These are phyloP conservation scores for Myotis lucifugus DNA, from an alignment of 2,113 vertebrate species.

Conservation along the genomic window DNA sequence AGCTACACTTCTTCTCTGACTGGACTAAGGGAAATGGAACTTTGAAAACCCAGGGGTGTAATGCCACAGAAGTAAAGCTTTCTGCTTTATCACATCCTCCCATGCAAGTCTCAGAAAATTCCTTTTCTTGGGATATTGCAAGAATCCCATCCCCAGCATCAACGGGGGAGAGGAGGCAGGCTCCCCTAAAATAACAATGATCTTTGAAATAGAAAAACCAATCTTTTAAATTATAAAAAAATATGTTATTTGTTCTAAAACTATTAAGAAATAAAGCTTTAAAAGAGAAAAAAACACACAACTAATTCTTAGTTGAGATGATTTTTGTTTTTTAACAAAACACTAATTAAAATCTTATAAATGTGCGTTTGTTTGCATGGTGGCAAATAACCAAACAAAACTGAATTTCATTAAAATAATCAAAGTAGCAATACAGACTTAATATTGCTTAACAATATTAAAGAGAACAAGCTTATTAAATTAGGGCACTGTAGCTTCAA, in stretches of 20 bases:
- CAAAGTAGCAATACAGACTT: slow-evolving; percentile 73
- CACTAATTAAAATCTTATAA: slow-evolving; percentile 79
- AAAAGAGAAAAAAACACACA: neutral
- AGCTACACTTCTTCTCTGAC: neutral
- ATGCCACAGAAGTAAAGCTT: neutral
- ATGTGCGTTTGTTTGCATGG: slow-evolving; percentile 71
- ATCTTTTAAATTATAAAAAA: slow-evolving; percentile 61
- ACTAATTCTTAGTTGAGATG: slow-evolving; percentile 64
- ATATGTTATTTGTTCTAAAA: slow-evolving; percentile 71
- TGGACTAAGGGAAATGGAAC: neutral
- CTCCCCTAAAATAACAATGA: neutral
- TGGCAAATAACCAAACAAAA: slow-evolving; percentile 80
- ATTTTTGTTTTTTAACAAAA: slow-evolving; percentile 77
- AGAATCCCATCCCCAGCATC: neutral
- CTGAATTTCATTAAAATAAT: slow-evolving; percentile 82
- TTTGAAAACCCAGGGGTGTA: neutral
- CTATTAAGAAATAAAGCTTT: slow-evolving; percentile 58
- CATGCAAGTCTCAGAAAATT: neutral
- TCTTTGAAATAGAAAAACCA: slow-evolving; percentile 15
- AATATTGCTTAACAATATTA: slow-evolving; percentile 77
- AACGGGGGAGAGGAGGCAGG: neutral
- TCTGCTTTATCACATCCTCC: neutral
- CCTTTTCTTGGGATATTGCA: neutral
- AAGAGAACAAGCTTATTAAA: slow-evolving; percentile 74
- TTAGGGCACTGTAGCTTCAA: slow-evolving; percentile 78